Percentiles rank a stretch among this genome's conserved stretches.
These are phyloP conservation scores for Nothoprocta pentlandii DNA, from an alignment of 2,113 vertebrate genomes.

Conservation along the genomic window DNA sequence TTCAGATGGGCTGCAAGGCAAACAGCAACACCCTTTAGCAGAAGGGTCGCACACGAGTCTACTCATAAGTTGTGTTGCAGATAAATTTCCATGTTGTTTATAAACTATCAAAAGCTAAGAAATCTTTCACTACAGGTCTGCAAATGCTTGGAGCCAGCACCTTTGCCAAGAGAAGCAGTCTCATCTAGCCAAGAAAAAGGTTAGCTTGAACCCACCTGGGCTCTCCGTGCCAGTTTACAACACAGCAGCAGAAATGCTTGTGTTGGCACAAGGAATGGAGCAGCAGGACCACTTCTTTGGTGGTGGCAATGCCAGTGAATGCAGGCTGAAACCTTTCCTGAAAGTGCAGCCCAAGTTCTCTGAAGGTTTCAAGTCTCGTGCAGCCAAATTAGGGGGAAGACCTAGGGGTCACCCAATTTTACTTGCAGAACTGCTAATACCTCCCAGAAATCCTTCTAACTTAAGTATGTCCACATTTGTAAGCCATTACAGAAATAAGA, in stretches of 20 bases:
- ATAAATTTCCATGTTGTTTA: slow-evolving; percentile 49
- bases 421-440: slow-evolving; percentile 24
- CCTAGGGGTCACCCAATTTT: neutral
- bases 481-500: slow-evolving; percentile 18
- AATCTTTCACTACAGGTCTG: slow-evolving; percentile 42
- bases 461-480: neutral
- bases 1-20: neutral
- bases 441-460: neutral
- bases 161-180: slow-evolving; percentile 60
- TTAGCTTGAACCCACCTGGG: slow-evolving; percentile 16
- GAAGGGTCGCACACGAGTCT: neutral
- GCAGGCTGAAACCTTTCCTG: neutral
- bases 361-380: slow-evolving; percentile 13
- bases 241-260: slow-evolving; percentile 48
- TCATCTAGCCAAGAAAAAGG: slow-evolving; percentile 53
- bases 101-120: slow-evolving; percentile 56
- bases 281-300: slow-evolving; percentile 40
- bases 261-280: slow-evolving; percentile 49
- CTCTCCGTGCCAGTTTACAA: slow-evolving; percentile 31
- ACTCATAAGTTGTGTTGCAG: slow-evolving; percentile 8
- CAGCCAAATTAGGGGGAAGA: slow-evolving; percentile 15
- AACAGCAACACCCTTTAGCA: neutral
- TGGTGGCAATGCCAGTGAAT: slow-evolving; percentile 31
- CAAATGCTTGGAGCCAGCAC: slow-evolving; percentile 36
- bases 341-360: neutral